Evolutionary conservation across 92 coral and sea anemone genomes (phyloP).

Genomic region (Umimayanthus chanpuru): DNA sequence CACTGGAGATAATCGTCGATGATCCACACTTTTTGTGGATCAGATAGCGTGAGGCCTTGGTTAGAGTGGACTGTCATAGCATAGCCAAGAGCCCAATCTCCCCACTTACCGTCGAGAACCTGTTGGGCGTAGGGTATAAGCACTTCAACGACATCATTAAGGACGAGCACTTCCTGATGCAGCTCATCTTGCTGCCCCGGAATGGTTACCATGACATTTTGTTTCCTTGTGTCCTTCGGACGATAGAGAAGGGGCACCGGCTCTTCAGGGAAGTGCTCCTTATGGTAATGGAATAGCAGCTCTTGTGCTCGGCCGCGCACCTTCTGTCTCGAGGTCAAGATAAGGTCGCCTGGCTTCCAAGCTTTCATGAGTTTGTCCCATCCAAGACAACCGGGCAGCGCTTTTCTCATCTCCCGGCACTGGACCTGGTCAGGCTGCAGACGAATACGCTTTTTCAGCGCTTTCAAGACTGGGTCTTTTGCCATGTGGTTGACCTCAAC

Average conservation of each 20-base stretch:
- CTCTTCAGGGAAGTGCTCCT: background rate
- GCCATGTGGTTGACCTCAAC: background rate
- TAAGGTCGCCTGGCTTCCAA: conserved; percentile 30
- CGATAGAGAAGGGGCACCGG: background rate
- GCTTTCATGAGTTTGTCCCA: conserved; percentile 19
- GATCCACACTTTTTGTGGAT: background rate
- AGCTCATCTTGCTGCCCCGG: background rate
- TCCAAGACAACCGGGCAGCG: conserved; percentile 18
- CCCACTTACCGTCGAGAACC: too few relatives aligned
- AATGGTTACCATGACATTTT: background rate
- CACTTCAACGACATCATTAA: conserved; percentile 10
- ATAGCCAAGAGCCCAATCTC: background rate
- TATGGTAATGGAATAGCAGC: background rate
- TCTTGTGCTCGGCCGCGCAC: background rate
- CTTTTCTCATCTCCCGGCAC: conserved; percentile 37
- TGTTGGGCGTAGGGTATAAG: background rate
- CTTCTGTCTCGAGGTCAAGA: conserved; percentile 17
- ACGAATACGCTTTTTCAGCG: background rate
- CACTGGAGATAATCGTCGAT: conserved; percentile 2
- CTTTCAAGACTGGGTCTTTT: background rate
- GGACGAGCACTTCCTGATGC: conserved; percentile 1
- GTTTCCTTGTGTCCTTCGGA: background rate
- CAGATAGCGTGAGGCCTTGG: conserved; percentile 10
- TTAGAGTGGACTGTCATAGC: background rate
- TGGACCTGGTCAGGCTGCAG: conserved; percentile 7